Conservation (phyloP, 2,113 vertebrate genomes). For the Anarhynchus alexandrinus region DNA sequence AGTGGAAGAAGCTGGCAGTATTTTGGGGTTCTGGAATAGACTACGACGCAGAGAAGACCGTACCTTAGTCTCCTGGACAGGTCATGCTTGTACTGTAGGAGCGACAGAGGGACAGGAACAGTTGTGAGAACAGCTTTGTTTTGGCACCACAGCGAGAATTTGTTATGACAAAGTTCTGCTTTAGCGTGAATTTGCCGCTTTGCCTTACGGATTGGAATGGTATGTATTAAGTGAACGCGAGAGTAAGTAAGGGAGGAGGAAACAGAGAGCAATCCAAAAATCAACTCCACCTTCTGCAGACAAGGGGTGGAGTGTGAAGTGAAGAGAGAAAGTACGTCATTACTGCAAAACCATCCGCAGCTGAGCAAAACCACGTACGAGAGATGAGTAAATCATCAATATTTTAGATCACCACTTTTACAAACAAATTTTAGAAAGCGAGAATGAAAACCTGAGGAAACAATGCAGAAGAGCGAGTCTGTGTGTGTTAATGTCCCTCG, state of each 20-base stretch:
- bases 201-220: neutral
- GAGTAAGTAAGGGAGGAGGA: neutral
- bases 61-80: neutral
- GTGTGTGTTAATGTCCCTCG: neutral
- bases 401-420: constrained; percentile 12
- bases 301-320: neutral
- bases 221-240: neutral
- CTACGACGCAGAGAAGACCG: neutral
- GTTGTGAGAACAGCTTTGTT: neutral
- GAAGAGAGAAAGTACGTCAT: neutral
- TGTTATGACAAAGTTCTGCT: neutral
- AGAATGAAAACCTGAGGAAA: constrained; percentile 2
- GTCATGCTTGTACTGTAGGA: neutral
- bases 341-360: neutral
- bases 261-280: neutral
- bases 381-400: neutral
- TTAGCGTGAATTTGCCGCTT: neutral
- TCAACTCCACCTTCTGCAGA: neutral
- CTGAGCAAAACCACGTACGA: neutral
- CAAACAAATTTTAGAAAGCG: constrained; percentile 16
- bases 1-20: neutral
- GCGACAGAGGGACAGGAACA: neutral
- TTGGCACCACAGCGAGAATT: neutral
- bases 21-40: neutral
- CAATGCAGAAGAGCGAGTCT: neutral